Conservation (phyloP, 2,113 vertebrate genomes). For the Coregonus clupeaformis region DNA sequence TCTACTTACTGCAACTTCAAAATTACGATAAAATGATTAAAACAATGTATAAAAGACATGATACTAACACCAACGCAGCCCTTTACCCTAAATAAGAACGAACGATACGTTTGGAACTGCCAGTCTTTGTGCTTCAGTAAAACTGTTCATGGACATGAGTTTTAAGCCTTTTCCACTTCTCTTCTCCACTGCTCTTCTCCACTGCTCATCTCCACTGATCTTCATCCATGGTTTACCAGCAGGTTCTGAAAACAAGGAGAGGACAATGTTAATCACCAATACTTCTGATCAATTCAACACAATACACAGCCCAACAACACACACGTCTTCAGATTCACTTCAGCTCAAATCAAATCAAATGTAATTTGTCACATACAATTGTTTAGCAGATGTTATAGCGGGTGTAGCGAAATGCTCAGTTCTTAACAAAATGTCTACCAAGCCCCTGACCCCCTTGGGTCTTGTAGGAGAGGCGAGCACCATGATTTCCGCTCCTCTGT, state of each 20-base stretch:
- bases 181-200: slow-evolving; percentile 43
- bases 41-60: neutral
- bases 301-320: neutral
- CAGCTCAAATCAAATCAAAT: no score
- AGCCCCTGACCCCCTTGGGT: no score
- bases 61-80: neutral
- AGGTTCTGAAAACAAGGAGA: slow-evolving; percentile 56
- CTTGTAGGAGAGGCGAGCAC: no score
- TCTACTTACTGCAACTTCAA: neutral
- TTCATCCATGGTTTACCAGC: slow-evolving; percentile 73
- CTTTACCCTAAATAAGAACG: neutral
- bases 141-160: neutral
- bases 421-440: no score
- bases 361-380: no score
- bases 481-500: no score
- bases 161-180: neutral
- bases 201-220: slow-evolving; percentile 18
- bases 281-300: neutral
- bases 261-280: neutral
- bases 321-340: neutral
- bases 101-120: neutral
- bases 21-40: neutral
- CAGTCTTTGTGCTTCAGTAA: neutral
- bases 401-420: no score
- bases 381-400: no score